Evolutionary conservation across 2,797 vertebrate genomes (phyloP).

Genomic region (Poeciliopsis gracilis): DNA sequence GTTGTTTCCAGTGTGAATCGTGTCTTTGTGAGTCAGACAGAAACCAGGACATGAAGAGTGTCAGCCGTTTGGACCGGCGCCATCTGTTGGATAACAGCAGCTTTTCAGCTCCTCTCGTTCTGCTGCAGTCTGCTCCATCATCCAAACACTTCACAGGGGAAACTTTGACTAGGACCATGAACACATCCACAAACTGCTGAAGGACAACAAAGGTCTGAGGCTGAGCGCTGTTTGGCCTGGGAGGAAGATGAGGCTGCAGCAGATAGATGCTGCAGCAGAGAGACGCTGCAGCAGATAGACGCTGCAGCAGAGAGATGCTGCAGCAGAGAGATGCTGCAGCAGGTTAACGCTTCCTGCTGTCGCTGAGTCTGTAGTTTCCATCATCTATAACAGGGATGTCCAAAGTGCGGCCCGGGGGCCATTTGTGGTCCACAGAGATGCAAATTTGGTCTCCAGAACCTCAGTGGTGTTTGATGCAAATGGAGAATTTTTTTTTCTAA

Average conservation of each 20-base stretch:
- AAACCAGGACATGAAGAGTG: constrained; percentile 21
- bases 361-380: too few relatives aligned
- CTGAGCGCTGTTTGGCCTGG: neutral
- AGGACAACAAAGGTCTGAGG: neutral
- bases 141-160: neutral
- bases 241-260: neutral
- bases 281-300: too few relatives aligned
- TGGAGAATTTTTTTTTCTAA: too few relatives aligned
- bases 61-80: constrained; percentile 22
- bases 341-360: too few relatives aligned
- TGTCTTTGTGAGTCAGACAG: constrained; percentile 19
- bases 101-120: neutral
- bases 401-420: too few relatives aligned
- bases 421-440: too few relatives aligned
- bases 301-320: too few relatives aligned
- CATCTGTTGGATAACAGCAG: constrained; percentile 35
- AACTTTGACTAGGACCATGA: neutral
- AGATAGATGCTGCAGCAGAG: too few relatives aligned
- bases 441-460: too few relatives aligned
- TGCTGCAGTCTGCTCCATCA: neutral
- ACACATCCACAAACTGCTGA: neutral
- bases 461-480: too few relatives aligned
- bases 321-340: too few relatives aligned
- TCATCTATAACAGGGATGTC: too few relatives aligned
- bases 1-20: constrained; percentile 4